phyloP scores from a whole-genome alignment of 2,888 invertebrate species.

The Nemurella pictetii region DNA sequence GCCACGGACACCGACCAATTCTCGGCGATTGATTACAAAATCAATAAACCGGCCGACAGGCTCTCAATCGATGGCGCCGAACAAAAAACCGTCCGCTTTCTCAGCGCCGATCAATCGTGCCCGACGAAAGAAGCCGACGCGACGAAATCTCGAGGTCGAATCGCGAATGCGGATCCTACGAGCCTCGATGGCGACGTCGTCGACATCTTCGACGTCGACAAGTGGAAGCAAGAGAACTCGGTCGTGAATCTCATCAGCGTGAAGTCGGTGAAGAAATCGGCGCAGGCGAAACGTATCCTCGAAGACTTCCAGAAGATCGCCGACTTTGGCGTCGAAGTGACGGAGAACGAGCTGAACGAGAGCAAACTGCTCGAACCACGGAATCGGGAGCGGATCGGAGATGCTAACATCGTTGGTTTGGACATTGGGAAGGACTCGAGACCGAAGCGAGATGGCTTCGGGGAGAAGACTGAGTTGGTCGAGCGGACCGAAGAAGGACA shows the following conservation, averaged over 20 bases:
- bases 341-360: not conserved
- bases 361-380: slow-evolving; percentile 43
- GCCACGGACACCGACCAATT: not conserved
- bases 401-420: not conserved
- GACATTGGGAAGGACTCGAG: not conserved
- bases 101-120: not conserved
- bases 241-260: not conserved
- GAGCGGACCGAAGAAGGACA: not conserved
- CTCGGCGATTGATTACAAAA: not conserved
- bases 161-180: not conserved
- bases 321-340: not conserved
- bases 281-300: not conserved
- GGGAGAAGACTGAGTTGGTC: not conserved
- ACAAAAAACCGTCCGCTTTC: not conserved
- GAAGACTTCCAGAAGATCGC: slow-evolving; percentile 3
- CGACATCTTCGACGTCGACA: slow-evolving; percentile 12
- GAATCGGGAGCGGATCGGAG: not conserved
- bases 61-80: not conserved
- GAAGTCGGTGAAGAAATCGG: not conserved
- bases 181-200: not conserved
- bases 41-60: not conserved
- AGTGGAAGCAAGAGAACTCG: not conserved
- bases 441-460: not conserved
- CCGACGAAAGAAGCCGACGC: not conserved
- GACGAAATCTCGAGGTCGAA: not conserved